Evolutionary conservation across 2,113 vertebrate genomes (phyloP), one percentile per base, ranked within the genome.

Genomic region (Dascyllus trimaculatus): DNA sequence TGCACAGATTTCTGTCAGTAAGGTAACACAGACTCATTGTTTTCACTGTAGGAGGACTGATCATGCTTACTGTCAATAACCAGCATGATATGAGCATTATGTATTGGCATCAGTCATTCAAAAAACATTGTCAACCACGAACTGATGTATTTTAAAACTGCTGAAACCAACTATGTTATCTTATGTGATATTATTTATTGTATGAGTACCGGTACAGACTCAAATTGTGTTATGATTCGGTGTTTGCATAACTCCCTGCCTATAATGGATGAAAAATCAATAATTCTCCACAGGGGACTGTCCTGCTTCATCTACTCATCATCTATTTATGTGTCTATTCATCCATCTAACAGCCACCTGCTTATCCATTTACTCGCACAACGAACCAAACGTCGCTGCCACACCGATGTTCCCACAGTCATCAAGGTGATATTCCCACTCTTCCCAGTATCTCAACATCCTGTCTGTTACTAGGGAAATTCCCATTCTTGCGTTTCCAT

Each of bases 391-490:
- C 26, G 26, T 29, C 2, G 9, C 53, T 1, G 38, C 14, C 48
- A 19, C 64, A 32, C 40, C 40, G 11, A 71, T 5, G 49, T 69
- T 78, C 60, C 53, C 54, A 49, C 68, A 43, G 21, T 46, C 53
- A 15, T 71, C 71, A 71, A 72, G 85, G 84, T 85, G 65, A 88
- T 63, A 48, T 85, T 88, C 91, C 88, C 84, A 71, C 67, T 84
- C 67, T 77, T 85, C 88, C 85, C 81, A 84, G 62, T 25, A 51
- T 73, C 71, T 53, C 62, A 18, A 51, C 14, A 68, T 64, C 66
- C 69, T 11, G 71, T 84, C 89, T 91, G 91, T 92, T 90, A 91
- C 91, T 59, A 90, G 91, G 90, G 91, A 92, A 71, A 90, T 90
- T 93, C 89, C 92, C 90, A 43, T 90, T 45, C 74, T 60, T 5